Conservation (phyloP, 2,888 invertebrate genomes). For the Limnephilus rhombicus region DNA sequence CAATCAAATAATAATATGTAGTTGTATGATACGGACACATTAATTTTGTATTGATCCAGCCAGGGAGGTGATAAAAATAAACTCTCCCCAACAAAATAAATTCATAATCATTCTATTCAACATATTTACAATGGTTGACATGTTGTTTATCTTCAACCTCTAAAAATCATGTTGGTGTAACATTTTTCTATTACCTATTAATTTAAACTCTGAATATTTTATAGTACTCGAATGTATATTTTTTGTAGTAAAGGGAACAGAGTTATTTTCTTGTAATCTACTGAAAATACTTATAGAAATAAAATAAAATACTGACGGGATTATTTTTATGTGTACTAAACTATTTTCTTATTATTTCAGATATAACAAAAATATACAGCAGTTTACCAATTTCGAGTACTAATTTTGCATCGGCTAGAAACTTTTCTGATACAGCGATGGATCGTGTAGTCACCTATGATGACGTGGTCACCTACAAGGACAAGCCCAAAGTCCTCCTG, state of each 20-base stretch:
- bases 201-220: too few species aligned
- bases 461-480: slow-evolving; percentile 74
- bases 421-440: slow-evolving; percentile 29
- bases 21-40: too few species aligned
- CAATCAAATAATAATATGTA: background rate
- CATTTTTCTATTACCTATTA: too few species aligned
- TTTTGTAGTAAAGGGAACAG: background rate
- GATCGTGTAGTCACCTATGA: slow-evolving; percentile 71
- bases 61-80: background rate
- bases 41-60: background rate
- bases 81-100: background rate
- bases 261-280: background rate
- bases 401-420: slow-evolving; percentile 14
- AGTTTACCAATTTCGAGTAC: slow-evolving; percentile 14
- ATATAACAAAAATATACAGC: slow-evolving; percentile 2
- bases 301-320: background rate
- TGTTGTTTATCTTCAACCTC: background rate
- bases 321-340: background rate
- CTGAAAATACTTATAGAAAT: background rate
- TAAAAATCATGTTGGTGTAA: too few species aligned
- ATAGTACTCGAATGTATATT: too few species aligned
- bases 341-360: slow-evolving; percentile 21
- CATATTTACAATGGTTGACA: background rate
- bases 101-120: background rate
- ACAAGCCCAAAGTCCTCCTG: slow-evolving; percentile 76